Conservation (phyloP, 2,113 vertebrate genomes). For the Aplodontia rufa region DNA sequence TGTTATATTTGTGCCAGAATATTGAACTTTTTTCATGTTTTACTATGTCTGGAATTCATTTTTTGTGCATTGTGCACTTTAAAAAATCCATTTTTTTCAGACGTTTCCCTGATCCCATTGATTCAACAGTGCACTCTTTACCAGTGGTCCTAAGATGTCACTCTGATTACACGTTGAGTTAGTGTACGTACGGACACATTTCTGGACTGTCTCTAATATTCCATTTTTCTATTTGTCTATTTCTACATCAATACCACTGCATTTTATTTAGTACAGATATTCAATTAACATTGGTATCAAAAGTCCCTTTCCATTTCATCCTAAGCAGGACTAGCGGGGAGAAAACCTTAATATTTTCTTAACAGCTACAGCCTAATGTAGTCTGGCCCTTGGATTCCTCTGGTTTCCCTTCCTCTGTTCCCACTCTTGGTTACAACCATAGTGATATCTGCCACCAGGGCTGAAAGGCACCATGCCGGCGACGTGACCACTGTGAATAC, state of each 20-base stretch:
- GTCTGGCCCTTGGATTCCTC: no score
- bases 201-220: not conserved
- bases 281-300: not conserved
- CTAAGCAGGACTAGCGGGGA: not conserved
- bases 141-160: not conserved
- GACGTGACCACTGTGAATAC: no score
- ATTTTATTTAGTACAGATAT: not conserved
- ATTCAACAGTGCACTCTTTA: not conserved
- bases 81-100: not conserved
- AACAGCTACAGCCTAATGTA: not conserved
- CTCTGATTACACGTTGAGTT: not conserved
- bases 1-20: not conserved
- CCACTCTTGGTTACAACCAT: no score
- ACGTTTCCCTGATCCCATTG: not conserved
- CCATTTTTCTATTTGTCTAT: not conserved
- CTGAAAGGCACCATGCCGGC: not conserved
- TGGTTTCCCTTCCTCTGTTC: not conserved
- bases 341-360: not conserved
- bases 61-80: not conserved
- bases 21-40: not conserved
- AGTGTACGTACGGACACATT: not conserved
- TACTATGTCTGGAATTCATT: not conserved
- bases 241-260: not conserved
- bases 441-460: not conserved
- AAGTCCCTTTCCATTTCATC: not conserved